Conservation (phyloP, 2,888 invertebrate species). For the Mantis religiosa region DNA sequence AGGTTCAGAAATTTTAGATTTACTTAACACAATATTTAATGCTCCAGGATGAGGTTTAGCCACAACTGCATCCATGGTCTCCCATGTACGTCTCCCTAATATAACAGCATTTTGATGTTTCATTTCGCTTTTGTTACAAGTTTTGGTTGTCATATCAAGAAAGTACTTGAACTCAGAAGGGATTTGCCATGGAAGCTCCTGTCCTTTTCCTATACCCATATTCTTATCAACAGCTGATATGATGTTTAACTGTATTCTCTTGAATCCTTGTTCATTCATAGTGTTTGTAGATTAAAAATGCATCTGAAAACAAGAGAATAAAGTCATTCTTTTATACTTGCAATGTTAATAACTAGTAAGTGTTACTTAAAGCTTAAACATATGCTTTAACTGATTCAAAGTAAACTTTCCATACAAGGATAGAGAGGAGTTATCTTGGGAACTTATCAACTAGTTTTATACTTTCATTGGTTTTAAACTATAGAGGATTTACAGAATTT, state of each 20-base stretch:
- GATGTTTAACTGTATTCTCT: conserved; percentile 1
- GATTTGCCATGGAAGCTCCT: conserved; percentile 9
- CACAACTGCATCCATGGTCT: conserved; percentile 8
- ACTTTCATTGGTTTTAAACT: no score
- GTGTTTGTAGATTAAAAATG: not conserved
- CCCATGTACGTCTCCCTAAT: conserved; percentile 18
- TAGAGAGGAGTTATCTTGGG: no score
- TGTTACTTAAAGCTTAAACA: no score
- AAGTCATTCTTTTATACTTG: not conserved
- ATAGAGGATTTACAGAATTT: no score
- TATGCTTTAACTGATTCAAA: no score
- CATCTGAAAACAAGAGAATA: not conserved
- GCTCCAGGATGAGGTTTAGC: conserved; percentile 17
- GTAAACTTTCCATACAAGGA: no score
- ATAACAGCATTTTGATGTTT: conserved; percentile 16
- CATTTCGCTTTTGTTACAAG: not conserved
- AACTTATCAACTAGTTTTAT: no score
- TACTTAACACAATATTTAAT: conserved; percentile 15
- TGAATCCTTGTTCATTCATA: not conserved
- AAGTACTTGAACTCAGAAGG: conserved; percentile 20
- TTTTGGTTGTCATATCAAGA: conserved; percentile 11
- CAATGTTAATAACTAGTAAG: no score
- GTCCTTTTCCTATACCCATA: conserved; percentile 11
- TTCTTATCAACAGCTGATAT: conserved; percentile 15
- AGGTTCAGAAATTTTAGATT: not conserved